Evolutionary conservation across 2,797 vertebrate species (phyloP), one percentile per base, ranked within the genome.

Genomic region (Siniperca obscura): DNA sequence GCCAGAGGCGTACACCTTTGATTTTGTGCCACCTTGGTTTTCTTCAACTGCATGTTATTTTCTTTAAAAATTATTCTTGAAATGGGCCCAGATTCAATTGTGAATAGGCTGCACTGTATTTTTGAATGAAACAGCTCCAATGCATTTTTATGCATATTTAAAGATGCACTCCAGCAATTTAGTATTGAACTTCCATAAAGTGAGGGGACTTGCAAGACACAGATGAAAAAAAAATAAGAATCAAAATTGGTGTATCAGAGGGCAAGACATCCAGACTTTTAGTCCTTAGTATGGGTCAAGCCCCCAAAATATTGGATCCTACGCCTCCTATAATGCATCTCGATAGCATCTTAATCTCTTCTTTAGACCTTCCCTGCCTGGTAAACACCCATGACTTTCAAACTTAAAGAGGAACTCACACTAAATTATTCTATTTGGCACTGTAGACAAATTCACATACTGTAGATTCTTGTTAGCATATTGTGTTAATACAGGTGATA

Each of bases 1-100:
- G 44, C 83, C 44, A 11, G 38, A 87, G 61, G 79, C 62, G 10
- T 36, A 11, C 30, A 70, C 36, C 69, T 78, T 84, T 80, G 75
- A 83, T 69, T 76, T 42, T 76, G 57, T 73, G 62, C 68, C 66
- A 77, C 53, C 21, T 74, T 27, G 16, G 5, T 57, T 44, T 70
- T n/a, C n/a, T 70, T 44, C 11, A 57, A 40, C 16, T 46, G 19
- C 36, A 22, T 8, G n/a, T 72, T 48, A 72, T n/a, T 71, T 76
- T 53, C 61, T 16, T 50, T 40, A 50, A 71, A 48, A 76, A 65
- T 36, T 66, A 16, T 67, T 61, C 40, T 36, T 36, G 8, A 76
- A 72, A 46, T 14, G 22, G n/a, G 30, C 61, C 48, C 30, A 8
- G 13, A 62, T 30, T 70, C 30, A 46, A 3, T 25, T 21, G 22